Evolutionary conservation across 2,888 invertebrate species (phyloP).

Genomic region (Sisyra terminalis): DNA sequence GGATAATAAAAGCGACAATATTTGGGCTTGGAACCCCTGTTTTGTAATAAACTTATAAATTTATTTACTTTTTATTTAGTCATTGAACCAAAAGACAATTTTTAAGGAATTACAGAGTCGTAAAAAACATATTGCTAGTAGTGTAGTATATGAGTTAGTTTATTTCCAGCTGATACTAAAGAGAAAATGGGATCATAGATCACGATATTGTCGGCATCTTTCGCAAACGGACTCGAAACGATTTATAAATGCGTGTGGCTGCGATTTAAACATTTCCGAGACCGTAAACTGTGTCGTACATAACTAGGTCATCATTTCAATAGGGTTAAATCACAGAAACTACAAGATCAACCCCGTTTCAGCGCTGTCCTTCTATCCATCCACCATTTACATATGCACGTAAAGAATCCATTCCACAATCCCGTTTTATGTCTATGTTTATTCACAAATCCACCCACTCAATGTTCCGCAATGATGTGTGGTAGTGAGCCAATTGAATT

Average conservation of each 20-base stretch:
- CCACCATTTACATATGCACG: background rate
- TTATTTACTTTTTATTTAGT: no score
- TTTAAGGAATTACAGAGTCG: no score
- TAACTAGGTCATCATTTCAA: conserved; percentile 3
- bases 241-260: conserved; percentile 4
- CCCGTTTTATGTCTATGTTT: background rate
- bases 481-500: no score
- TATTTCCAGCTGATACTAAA: no score
- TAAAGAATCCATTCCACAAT: background rate
- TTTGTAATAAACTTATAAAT: no score
- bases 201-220: background rate
- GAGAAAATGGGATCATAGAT: no score
- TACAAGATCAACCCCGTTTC: background rate
- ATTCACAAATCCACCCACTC: background rate
- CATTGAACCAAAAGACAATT: no score
- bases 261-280: background rate
- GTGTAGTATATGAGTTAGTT: no score
- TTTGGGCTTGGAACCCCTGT: no score
- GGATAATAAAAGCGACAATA: no score
- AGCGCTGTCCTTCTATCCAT: background rate
- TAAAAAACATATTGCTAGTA: no score
- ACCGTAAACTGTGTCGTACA: conserved; percentile 1
- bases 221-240: background rate
- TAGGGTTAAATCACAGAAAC: conserved; percentile 1
- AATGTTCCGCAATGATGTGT: no score